Evolutionary conservation across 2,797 vertebrate genomes (phyloP).

Genomic region (Phaenicophaeus curvirostris): DNA sequence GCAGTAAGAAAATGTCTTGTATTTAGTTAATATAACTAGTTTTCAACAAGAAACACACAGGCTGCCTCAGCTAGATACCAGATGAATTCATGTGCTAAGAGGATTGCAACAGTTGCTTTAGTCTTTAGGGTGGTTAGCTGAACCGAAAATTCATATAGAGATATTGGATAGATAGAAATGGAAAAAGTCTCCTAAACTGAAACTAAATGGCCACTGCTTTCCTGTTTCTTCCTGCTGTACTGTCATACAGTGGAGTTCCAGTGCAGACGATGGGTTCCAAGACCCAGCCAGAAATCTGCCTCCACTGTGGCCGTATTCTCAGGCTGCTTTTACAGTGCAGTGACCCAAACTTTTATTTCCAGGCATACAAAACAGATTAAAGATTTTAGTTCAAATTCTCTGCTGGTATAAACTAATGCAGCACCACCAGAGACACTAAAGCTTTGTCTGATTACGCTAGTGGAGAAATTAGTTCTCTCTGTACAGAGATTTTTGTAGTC

Average conservation of each 20-base stretch:
- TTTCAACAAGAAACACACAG: neutral
- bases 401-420: neutral
- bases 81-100: neutral
- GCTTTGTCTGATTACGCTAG: neutral
- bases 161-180: neutral
- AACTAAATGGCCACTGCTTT: neutral
- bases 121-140: neutral
- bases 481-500: neutral
- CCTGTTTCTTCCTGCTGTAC: neutral
- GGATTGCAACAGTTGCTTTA: neutral
- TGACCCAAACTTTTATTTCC: neutral
- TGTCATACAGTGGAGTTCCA: neutral
- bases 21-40: neutral
- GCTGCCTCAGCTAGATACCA: neutral
- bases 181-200: neutral
- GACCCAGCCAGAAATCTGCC: neutral
- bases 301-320: neutral
- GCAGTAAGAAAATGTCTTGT: neutral
- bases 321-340: neutral
- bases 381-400: neutral
- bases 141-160: neutral
- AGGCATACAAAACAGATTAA: neutral
- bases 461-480: conserved; percentile 38
- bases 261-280: neutral
- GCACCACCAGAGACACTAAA: neutral